A percentile compares a stretch with the other conserved stretches of the same genome.
Conservation (phyloP, 2,113 vertebrate genomes). For the Sylvietta virens region DNA sequence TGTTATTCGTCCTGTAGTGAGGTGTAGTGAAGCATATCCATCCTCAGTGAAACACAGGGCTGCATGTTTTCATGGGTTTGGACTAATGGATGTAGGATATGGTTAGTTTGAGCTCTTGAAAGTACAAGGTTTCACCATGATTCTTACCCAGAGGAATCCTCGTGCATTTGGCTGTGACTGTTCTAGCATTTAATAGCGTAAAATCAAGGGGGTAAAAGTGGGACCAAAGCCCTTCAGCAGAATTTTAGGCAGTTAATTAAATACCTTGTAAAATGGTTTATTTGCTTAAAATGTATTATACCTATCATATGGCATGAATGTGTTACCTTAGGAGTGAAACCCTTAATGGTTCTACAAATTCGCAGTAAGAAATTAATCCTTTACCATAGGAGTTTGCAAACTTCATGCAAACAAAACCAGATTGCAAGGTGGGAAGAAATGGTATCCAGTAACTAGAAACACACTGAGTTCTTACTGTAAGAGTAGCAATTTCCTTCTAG, state of each 20-base stretch:
- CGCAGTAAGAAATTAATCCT: neutral
- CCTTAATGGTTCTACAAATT: neutral
- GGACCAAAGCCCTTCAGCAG: neutral
- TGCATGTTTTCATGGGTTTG: neutral
- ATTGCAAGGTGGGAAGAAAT: neutral
- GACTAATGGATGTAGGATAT: neutral
- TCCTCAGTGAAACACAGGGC: neutral
- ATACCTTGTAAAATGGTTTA: neutral
- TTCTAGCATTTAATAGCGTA: neutral
- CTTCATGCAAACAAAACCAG: neutral
- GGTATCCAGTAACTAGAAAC: neutral
- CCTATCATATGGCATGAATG: neutral
- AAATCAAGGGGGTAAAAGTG: neutral
- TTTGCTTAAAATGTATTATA: neutral
- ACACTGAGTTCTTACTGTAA: neutral
- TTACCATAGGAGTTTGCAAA: neutral
- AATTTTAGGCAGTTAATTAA: neutral
- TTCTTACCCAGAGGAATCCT: neutral
- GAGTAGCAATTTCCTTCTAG: neutral
- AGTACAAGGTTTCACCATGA: accelerated
- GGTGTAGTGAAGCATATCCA: neutral
- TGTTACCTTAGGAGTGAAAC: neutral
- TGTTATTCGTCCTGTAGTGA: neutral
- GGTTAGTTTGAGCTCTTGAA: neutral
- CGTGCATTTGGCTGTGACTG: neutral